phyloP scores from a whole-genome alignment of 1,140 invertebrate species.

The Caerostris extrusa region DNA sequence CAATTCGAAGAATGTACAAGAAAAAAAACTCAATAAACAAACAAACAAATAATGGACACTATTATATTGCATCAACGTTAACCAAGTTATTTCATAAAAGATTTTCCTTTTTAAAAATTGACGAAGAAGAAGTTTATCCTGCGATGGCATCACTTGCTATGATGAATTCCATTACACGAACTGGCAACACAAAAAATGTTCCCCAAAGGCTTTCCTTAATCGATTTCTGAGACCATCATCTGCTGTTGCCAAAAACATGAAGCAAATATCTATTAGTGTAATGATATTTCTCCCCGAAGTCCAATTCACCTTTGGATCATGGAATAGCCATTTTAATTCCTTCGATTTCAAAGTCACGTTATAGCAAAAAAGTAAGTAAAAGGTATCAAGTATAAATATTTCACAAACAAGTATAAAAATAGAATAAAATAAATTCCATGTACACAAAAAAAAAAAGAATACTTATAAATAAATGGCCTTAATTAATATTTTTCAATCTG shows the following conservation, averaged over 20 bases:
- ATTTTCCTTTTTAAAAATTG: not conserved
- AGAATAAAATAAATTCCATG: no score
- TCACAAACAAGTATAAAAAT: no score
- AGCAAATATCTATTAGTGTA: not conserved
- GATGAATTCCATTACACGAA: not conserved
- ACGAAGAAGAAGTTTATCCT: no score
- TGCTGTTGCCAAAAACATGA: not conserved
- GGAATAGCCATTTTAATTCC: not conserved
- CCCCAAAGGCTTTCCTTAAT: not conserved
- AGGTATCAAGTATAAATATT: no score
- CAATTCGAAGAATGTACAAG: not conserved
- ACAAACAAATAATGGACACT: no score
- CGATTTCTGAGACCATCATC: not conserved
- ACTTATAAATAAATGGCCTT: no score
- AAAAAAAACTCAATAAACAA: not conserved
- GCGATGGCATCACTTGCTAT: not conserved
- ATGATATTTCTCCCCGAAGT: not conserved
- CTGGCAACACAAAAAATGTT: conserved; percentile 8
- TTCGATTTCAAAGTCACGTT: no score
- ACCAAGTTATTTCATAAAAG: not conserved
- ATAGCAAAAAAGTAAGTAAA: no score
- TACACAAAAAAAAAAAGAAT: no score
- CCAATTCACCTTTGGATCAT: not conserved
- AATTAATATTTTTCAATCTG: no score
- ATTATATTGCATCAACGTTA: not conserved